Percentiles rank a stretch among this genome's conserved stretches.
These are phyloP conservation scores for Meliscaeva auricollis DNA, from an alignment of 2,888 invertebrate genomes.

Conservation along the genomic window DNA sequence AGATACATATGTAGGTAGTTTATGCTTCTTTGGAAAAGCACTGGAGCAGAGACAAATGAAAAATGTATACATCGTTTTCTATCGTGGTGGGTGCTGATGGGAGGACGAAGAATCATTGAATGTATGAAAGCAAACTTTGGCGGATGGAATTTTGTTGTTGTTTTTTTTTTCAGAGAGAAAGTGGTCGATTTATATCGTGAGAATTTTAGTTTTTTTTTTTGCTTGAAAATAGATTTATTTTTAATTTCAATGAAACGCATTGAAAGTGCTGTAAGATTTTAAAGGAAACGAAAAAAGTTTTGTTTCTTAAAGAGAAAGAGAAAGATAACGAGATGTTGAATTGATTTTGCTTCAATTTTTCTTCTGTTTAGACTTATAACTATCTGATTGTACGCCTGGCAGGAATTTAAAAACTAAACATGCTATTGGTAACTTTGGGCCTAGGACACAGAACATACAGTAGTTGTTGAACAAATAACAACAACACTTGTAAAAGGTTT, in stretches of 20 bases:
- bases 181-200: slow-evolving; percentile 14
- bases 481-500: no score
- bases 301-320: no score
- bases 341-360: no score
- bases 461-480: no score
- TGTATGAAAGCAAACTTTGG: not conserved
- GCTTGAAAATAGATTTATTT: not conserved
- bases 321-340: no score
- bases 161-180: not conserved
- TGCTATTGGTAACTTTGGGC: no score
- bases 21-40: slow-evolving; percentile 21
- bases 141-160: not conserved
- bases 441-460: no score
- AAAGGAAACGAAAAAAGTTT: no score
- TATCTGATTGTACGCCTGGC: no score
- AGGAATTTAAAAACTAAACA: no score
- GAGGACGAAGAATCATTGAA: not conserved
- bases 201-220: not conserved
- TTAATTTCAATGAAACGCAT: not conserved
- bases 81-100: not conserved
- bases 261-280: no score
- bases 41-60: slow-evolving; percentile 40
- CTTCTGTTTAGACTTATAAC: no score
- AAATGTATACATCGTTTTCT: slow-evolving; percentile 43
- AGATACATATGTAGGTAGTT: slow-evolving; percentile 11